phyloP scores from a whole-genome alignment of 2,113 vertebrate species.

The Urocitellus parryii region DNA sequence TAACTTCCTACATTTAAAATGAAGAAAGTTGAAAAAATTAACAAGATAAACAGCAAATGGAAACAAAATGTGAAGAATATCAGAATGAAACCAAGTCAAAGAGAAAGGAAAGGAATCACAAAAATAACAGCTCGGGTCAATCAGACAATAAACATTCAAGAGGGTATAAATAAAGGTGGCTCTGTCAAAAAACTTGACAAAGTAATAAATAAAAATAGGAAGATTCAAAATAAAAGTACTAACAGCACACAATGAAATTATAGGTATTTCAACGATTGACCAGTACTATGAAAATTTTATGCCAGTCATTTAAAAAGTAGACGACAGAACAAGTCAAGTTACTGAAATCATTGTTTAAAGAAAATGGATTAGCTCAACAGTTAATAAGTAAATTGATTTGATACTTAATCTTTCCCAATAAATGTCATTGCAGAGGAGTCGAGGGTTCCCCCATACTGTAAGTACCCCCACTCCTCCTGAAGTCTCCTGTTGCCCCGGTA shows the following conservation, averaged over 20 bases:
- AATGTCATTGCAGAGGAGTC: too few species aligned
- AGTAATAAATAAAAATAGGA: background rate
- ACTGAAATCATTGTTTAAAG: background rate
- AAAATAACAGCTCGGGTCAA: background rate
- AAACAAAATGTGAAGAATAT: too few species aligned
- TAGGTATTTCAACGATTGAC: too few species aligned
- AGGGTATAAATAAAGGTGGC: background rate
- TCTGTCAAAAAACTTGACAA: background rate
- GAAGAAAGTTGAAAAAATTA: background rate
- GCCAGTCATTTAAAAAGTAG: background rate
- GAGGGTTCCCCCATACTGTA: too few species aligned
- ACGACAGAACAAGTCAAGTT: background rate
- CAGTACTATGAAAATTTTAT: too few species aligned
- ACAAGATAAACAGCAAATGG: background rate
- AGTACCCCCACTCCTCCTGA: too few species aligned
- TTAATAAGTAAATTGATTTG: too few species aligned
- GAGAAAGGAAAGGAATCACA: background rate
- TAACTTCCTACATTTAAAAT: background rate
- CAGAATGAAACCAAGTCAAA: background rate
- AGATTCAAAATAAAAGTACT: too few species aligned
- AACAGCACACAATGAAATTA: too few species aligned
- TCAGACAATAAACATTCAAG: background rate
- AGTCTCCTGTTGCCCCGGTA: too few species aligned
- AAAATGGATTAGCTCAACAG: background rate
- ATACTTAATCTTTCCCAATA: too few species aligned